Evolutionary conservation across 2,888 invertebrate genomes (phyloP), one percentile per base, ranked within the genome.

Genomic region (Pyrgus malvae): DNA sequence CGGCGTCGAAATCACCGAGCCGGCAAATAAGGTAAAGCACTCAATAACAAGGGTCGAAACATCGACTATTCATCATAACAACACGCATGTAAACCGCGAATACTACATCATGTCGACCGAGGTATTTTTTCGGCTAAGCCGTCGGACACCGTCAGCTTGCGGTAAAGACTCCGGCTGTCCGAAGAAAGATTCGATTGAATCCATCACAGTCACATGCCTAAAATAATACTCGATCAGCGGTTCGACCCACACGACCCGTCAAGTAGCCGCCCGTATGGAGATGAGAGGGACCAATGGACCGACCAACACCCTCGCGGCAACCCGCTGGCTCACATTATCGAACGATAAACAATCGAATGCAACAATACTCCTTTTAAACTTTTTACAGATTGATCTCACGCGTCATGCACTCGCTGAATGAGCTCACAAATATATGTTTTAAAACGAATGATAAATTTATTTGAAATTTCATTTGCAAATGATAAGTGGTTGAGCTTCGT

Each of bases 121-220:
- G 38, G 45, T 19, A 55, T 58, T 55, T 51, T 50, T 51, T 27
- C 44, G 11, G 23, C 2, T 44, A 19, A 37, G n/a, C 33, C 33
- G 7, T 25, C 11, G 9, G 33, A 44, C 53, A 42, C 48, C 45
- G 46, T 53, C 54, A 50, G 51, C 51, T 27, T 17, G 16, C 42
- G 74, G 76, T 77, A 79, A 79, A 81, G 81, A 79, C 76, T 74
- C 66, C 69, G 69, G 71, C 78, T 80, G 86, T 89, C 86, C 63
- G 66, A 78, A 77, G 74, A 76, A 67, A 80, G 82, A 84, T 81
- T 74, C 74, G 74, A 85, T 82, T 80, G 70, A 81, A 89, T 89
- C 88, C 76, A 90, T 90, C 88, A 87, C 82, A 82, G 87, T 89
- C 88, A 82, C 76, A 83, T 77, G 73, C 81, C 75, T 78, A 78